Base-by-base conservation (phyloP, 2,797 vertebrate species). In the Gephyroberyx darwinii region DNA sequence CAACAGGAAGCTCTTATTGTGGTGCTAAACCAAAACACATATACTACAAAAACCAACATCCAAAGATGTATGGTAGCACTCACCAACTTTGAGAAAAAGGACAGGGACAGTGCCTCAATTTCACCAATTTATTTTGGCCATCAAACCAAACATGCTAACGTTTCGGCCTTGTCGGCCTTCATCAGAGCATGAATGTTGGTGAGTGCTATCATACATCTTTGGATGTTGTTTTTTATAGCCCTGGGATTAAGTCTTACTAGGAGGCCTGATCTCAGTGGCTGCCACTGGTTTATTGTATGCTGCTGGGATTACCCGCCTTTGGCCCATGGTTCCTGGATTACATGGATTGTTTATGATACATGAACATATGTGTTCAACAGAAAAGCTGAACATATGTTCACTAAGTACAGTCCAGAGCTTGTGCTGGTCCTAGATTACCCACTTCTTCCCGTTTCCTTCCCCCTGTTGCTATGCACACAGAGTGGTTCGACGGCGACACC, bases 351-450 rank as follows among this genome's bases (percentile, higher is more conserved):
- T 81, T 72, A 82, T 74, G 75, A 84, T 60, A 26, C 26, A 26
- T 64, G 56, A 86, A 84, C 66, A 56, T 64, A 69, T 60, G 69
- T 7, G 12, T 45, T 57, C 33, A 54, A 51, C 66, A 70, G 64
- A 74, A 74, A 66, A 79, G 71, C 31, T 53, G 65, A 75, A 82
- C 85, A 89, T 83, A 75, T 85, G 85, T 83, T 77, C 19, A 35
- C 54, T 53, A 55, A 79, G 43, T 26, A 48, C 45, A 22, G 69
- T 30, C 69, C n/a, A 41, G 50, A 39, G 71, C 9, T 26, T 64
- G 20, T 48, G 63, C n/a, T 71, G 71, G 62, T 80, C 58, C 74
- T 47, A 74, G 65, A 81, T 71, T 70, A 60, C 56, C 39, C 39
- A 13, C 39, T 41, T 41, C 39, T 58, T 69, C 57, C 70, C 1